Base-by-base conservation (phyloP, 2,113 vertebrate species). In the Aspiorhynchus laticeps region DNA sequence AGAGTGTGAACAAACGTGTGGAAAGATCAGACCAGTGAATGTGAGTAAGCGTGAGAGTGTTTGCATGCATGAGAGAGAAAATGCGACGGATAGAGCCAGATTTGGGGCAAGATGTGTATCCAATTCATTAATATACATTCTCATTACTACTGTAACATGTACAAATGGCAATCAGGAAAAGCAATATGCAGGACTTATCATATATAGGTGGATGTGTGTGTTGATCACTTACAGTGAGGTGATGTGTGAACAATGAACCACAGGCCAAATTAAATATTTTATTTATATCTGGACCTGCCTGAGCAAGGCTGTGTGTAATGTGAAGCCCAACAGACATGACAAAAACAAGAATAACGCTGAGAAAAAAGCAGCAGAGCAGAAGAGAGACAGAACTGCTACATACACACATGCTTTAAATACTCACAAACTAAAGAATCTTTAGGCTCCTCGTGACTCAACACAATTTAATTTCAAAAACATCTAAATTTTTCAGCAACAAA, bases 1-100 rank as follows among this genome's bases (percentile, higher is more conserved):
- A 46, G 43, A 53, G 65, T 83, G 81, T 48, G 65, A 83, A 83
- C 53, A 59, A 74, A 80, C 3, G 85, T 80, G 78, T 86, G 6
- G 41, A 73, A 75, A 65, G 51, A 81, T 86, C 83, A 71, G 78
- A 28, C 21, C 67, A 88, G 88, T 84, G 87, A 86, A 82, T 76
- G 79, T 0, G 56, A 88, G 88, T 90, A 26, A 67, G 73, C 69
- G 69, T 48, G 85, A 71, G 65, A 53, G 63, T 53, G 74, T 78
- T 86, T 84, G 36, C 73, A 85, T 76, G 63, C 53, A 80, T 83
- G 81, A 59, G 31, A 65, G 28, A 67, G 51, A 71, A 61, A 76
- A 51, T 11, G 26, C 4, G 19, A 48, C 0, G 7, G 65, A 59
- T n/a, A 56, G 48, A 84, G 33, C 19, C 43, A 36, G 63, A 65